Conservation (phyloP, 1,140 invertebrate species). For the Uloborus diversus region DNA sequence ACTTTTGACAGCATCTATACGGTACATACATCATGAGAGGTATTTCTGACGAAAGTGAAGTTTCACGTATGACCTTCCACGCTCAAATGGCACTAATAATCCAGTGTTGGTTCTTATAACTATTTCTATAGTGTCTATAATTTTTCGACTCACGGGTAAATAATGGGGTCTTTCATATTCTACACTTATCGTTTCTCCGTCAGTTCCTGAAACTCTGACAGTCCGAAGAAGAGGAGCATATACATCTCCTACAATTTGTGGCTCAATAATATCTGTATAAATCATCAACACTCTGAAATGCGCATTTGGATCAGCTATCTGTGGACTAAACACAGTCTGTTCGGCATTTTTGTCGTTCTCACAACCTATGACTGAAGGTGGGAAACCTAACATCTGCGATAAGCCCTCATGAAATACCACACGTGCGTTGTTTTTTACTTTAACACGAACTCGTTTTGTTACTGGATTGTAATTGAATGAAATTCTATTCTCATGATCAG, state of each 20-base stretch:
- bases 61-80: slow-evolving; percentile 1
- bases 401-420: neutral
- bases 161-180: neutral
- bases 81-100: neutral
- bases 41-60: slow-evolving; percentile 9
- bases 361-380: neutral
- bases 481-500: neutral
- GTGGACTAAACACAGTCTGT: neutral
- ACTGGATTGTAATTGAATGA: neutral
- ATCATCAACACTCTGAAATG: neutral
- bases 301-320: neutral
- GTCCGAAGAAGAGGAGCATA: neutral
- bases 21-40: neutral
- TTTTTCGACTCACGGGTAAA: neutral
- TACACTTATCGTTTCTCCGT: neutral
- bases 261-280: neutral
- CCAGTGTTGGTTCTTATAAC: neutral
- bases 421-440: neutral
- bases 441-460: neutral
- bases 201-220: neutral
- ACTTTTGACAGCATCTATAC: neutral
- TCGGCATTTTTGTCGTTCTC: neutral
- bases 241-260: neutral
- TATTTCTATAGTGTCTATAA: neutral
- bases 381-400: neutral